Evolutionary conservation across 2,888 invertebrate species (phyloP).

Genomic region (Dasypolia templi): DNA sequence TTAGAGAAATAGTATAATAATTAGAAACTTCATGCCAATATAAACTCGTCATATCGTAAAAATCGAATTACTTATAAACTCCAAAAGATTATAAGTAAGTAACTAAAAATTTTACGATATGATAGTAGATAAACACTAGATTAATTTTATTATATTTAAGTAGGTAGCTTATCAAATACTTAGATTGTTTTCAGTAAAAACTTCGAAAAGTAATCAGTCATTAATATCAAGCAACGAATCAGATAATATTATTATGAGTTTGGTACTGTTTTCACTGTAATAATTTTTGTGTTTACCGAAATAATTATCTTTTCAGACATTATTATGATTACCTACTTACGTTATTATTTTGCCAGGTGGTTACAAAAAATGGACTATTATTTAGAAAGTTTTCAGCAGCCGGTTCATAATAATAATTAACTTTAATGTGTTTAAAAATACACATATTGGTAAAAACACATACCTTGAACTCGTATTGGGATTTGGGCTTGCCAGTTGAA

Average conservation of each 20-base stretch:
- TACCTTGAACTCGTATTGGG: conserved; percentile 71
- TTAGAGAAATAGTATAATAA: too few species aligned
- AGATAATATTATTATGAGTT: conserved; percentile 1
- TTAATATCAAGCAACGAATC: conserved; percentile 28
- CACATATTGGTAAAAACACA: neutral
- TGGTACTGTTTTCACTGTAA: neutral
- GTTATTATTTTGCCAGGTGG: neutral
- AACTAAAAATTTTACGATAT: too few species aligned
- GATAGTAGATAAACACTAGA: too few species aligned
- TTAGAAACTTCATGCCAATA: too few species aligned
- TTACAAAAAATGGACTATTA: neutral
- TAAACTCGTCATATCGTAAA: too few species aligned
- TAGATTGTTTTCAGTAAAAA: conserved; percentile 19
- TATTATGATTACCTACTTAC: neutral
- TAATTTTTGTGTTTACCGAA: neutral
- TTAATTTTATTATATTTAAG: too few species aligned
- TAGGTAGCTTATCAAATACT: conserved; percentile 7
- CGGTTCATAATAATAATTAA: neutral
- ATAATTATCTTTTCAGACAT: neutral
- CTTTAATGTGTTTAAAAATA: neutral
- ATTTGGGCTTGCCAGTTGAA: conserved; percentile 70
- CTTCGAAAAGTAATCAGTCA: conserved; percentile 23
- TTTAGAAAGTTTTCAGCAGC: neutral
- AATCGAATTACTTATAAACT: too few species aligned
- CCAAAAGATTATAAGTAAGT: too few species aligned